Evolutionary conservation across 2,797 vertebrate species (phyloP).

Genomic region (Mormyrus proboscirostris): DNA sequence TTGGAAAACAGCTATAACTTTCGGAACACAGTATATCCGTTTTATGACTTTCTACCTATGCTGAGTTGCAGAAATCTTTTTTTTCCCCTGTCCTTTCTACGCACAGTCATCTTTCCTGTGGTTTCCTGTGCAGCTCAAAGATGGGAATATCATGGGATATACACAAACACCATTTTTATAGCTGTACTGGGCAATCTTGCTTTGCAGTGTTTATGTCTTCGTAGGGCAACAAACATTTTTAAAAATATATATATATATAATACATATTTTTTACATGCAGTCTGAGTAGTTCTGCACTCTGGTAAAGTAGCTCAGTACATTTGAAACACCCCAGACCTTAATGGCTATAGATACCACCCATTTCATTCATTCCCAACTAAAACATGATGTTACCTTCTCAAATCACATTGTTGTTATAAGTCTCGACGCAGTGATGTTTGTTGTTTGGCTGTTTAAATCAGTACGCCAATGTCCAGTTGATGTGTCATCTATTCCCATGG

Average conservation of each 20-base stretch:
- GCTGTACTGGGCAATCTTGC: not conserved
- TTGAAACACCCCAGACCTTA: not conserved
- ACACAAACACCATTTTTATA: not conserved
- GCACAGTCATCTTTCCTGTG: not conserved
- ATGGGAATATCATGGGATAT: not conserved
- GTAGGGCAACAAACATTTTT: not conserved
- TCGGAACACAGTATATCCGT: not conserved
- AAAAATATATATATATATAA: not conserved
- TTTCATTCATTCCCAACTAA: not conserved
- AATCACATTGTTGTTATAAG: not conserved
- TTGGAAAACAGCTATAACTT: not conserved
- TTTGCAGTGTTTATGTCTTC: not conserved
- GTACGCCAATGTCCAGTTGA: not conserved
- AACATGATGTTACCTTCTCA: not conserved
- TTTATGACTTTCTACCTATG: not conserved
- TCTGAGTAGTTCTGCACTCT: not conserved
- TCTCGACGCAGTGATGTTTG: not conserved
- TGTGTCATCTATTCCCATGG: not conserved
- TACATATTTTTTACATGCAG: not conserved
- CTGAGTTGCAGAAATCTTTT: not conserved
- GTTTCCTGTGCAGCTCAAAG: slow-evolving; percentile 2
- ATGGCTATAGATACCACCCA: not conserved
- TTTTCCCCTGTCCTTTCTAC: not conserved
- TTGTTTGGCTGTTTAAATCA: not conserved
- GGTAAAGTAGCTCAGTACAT: not conserved